Base-by-base conservation (phyloP, 1,140 invertebrate genomes). In the Vanessa tameamea region DNA sequence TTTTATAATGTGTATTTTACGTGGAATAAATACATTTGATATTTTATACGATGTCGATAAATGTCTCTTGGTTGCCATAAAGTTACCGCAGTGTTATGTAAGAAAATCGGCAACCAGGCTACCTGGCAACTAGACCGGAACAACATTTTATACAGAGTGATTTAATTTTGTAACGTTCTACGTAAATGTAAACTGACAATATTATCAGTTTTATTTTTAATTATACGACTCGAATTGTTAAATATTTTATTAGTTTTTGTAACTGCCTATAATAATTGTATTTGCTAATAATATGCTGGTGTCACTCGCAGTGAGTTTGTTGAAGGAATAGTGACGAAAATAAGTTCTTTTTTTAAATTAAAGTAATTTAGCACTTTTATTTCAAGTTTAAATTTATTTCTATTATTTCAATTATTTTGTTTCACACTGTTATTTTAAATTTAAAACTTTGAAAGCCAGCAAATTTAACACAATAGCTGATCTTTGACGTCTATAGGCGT, bases 51-150 rank as follows among this genome's bases (percentile, higher is more conserved):
- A 14, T 11, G 11, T 61, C 31, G 31, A 43, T 61, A 61, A 61
- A 9, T 31, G 26, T 37, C 26, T 11, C 26, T 61, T n/a, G 61
- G 57, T 77, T 75, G 75, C 74, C 78, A 83, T 83, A 80, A 78
- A 83, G 79, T 83, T 86, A 78, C 82, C 80, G 83, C 84, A 86
- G 78, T 84, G 80, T 86, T 86, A 83, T 81, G 82, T 86, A 84
- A 85, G 79, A 76, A 43, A 81, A 43, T 43, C 37, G 57, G 57
- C 79, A 81, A 73, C 78, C 78, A 67, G 73, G 73, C 82, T 79
- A 80, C 81, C 73, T 55, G 65, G 75, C 79, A 86, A 86, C 75
- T 84, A 81, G 81, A 82, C 79, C 82, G 81, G 79, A 84, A 84
- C 81, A 79, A 13, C 43, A 50, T 64, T 63, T 64, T 26, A 75